Conservation (phyloP, 2,888 invertebrate species). For the Dioctria linearis region DNA sequence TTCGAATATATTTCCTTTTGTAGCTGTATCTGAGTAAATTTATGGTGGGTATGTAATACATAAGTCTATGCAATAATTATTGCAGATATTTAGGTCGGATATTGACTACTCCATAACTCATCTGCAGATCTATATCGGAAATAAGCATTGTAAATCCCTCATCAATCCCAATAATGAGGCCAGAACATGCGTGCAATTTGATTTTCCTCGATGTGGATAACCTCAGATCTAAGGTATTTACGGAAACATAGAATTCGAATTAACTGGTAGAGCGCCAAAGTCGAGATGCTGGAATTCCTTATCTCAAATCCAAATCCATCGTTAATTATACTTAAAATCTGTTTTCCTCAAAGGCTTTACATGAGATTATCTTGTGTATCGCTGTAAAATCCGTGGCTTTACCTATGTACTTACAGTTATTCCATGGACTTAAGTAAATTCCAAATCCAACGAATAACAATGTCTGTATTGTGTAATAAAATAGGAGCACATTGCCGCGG, state of each 20-base stretch:
- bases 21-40: conserved; percentile 11
- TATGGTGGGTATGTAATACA: conserved; percentile 26
- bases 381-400: background rate
- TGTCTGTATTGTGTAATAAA: background rate
- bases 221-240: background rate
- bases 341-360: conserved; percentile 7
- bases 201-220: conserved; percentile 3
- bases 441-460: conserved; percentile 7
- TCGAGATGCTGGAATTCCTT: too few species aligned
- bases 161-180: background rate
- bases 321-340: conserved; percentile 24
- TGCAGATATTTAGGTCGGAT: conserved; percentile 46
- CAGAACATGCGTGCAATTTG: conserved; percentile 32
- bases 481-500: conserved; percentile 6
- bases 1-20: background rate
- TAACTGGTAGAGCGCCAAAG: background rate
- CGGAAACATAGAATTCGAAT: conserved; percentile 2
- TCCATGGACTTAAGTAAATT: background rate
- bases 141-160: conserved; percentile 44
- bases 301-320: background rate
- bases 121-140: conserved; percentile 21
- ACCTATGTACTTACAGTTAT: background rate
- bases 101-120: conserved; percentile 46
- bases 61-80: conserved; percentile 14
- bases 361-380: conserved; percentile 45